Conservation (phyloP, 2,113 vertebrate genomes). For the Xerus inauris region DNA sequence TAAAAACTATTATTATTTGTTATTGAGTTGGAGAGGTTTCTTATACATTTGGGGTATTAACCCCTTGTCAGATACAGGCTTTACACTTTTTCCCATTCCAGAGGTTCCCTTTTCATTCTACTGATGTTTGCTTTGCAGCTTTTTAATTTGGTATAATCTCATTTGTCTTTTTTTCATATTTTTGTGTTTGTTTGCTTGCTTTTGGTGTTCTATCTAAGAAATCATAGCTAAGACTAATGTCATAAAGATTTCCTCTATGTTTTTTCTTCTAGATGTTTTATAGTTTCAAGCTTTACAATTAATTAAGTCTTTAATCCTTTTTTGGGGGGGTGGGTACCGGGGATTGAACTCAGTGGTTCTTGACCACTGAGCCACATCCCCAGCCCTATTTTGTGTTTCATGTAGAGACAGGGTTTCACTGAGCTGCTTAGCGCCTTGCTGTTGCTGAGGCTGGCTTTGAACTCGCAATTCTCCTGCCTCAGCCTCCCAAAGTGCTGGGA, state of each 20-base stretch:
- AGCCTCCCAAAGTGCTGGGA: too few species aligned
- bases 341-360: too few species aligned
- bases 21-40: not conserved
- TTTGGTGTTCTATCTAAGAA: not conserved
- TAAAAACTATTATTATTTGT: not conserved
- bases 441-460: too few species aligned
- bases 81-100: not conserved
- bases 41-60: not conserved
- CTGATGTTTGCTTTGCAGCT: not conserved
- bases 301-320: not conserved
- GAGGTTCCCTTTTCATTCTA: not conserved
- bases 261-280: constrained; percentile 30
- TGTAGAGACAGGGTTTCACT: too few species aligned
- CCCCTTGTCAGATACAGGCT: not conserved
- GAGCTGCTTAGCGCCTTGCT: too few species aligned
- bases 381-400: too few species aligned
- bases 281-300: not conserved
- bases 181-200: not conserved
- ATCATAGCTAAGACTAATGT: not conserved
- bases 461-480: too few species aligned
- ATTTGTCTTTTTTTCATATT: not conserved
- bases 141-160: not conserved
- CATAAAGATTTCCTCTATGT: not conserved
- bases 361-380: too few species aligned
- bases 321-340: too few species aligned